Percentiles rank a stretch among this genome's conserved stretches.
These are phyloP conservation scores for Sycobia sp. DNA, from an alignment of 1,140 invertebrate genomes.

Conservation along the genomic window DNA sequence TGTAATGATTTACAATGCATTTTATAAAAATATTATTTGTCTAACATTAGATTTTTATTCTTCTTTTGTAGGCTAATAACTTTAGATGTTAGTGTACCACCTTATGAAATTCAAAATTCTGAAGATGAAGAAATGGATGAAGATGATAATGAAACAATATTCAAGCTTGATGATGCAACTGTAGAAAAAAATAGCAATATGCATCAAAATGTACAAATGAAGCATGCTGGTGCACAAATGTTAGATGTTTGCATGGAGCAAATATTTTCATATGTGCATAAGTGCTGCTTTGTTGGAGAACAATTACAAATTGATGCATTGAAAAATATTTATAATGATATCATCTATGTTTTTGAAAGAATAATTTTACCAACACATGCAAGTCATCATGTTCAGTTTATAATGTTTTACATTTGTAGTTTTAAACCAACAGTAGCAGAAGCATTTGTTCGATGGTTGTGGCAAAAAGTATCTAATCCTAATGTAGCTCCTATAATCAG, in stretches of 20 bases:
- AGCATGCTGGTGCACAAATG: slow-evolving; percentile 63
- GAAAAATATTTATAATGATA: slow-evolving; percentile 59
- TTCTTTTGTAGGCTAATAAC: slow-evolving; percentile 64
- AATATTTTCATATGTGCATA: slow-evolving; percentile 66
- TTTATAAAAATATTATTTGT: neutral
- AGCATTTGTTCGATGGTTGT: slow-evolving; percentile 74
- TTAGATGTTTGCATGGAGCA: slow-evolving; percentile 71
- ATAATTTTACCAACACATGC: slow-evolving; percentile 76
- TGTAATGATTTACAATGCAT: neutral
- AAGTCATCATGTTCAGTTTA: slow-evolving; percentile 78
- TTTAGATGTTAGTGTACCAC: slow-evolving; percentile 71
- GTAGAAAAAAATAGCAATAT: slow-evolving; percentile 50
- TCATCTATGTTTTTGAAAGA: slow-evolving; percentile 72
- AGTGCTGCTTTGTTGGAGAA: slow-evolving; percentile 55
- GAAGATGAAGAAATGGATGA: slow-evolving; percentile 54
- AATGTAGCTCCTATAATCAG: slow-evolving; percentile 70
- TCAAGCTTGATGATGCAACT: slow-evolving; percentile 57
- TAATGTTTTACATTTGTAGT: slow-evolving; percentile 78
- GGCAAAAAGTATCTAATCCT: slow-evolving; percentile 75
- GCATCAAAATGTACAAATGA: slow-evolving; percentile 39
- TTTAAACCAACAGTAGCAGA: slow-evolving; percentile 71
- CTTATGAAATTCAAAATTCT: slow-evolving; percentile 61
- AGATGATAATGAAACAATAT: slow-evolving; percentile 51
- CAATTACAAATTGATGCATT: slow-evolving; percentile 54
- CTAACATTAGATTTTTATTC: neutral